Conservation (phyloP, 1,140 invertebrate genomes). For the Cydia strobilella region DNA sequence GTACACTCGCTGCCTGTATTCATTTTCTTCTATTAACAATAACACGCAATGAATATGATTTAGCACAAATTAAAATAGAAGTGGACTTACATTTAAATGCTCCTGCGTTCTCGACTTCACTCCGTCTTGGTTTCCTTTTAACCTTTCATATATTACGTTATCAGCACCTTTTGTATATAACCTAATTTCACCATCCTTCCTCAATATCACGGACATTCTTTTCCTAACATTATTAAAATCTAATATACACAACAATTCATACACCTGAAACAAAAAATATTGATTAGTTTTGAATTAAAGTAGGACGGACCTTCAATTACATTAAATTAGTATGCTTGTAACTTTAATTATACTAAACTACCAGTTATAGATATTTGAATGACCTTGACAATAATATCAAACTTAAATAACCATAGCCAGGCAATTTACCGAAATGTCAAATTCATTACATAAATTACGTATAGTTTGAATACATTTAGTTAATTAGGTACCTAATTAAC, state of each 20-base stretch:
- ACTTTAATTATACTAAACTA: not conserved
- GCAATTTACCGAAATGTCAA: not conserved
- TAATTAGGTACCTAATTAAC: too few species aligned
- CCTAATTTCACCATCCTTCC: conserved; percentile 91
- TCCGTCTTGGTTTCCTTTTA: conserved; percentile 88
- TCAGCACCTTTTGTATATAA: conserved; percentile 99
- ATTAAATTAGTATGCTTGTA: not conserved
- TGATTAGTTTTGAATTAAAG: not conserved
- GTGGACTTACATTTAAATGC: conserved; percentile 93
- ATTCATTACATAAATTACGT: not conserved
- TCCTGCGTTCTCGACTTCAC: conserved; percentile 92
- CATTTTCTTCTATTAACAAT: too few species aligned
- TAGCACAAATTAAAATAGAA: conserved; percentile 21
- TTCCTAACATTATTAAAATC: conserved; percentile 99
- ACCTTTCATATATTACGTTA: conserved; percentile 97
- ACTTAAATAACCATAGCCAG: not conserved
- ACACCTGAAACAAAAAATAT: conserved; percentile 69
- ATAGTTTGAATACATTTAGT: too few species aligned
- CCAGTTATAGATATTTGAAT: not conserved
- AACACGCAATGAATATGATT: too few species aligned
- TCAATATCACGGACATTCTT: conserved; percentile 98
- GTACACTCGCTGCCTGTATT: too few species aligned
- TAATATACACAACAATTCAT: conserved; percentile 97
- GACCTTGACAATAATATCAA: not conserved
- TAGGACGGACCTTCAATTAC: not conserved